These are phyloP conservation scores for Agraylea sexmaculata DNA, from an alignment of 1,140 invertebrate genomes.

Conservation along the genomic window DNA sequence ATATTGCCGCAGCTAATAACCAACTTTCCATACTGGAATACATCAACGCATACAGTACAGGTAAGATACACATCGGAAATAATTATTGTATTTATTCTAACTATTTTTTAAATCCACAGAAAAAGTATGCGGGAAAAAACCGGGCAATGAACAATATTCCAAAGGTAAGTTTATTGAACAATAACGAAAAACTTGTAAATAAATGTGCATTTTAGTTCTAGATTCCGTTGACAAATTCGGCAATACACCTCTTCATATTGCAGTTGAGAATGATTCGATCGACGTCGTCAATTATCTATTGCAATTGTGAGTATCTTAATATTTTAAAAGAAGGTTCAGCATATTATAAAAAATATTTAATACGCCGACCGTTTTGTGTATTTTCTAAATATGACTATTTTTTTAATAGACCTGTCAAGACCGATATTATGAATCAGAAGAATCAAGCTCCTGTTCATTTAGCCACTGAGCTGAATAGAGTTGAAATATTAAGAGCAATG, in stretches of 20 bases:
- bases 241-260: conserved; percentile 72
- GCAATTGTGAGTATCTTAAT: conserved; percentile 46
- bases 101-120: not conserved
- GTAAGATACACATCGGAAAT: conserved; percentile 37
- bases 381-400: conserved; percentile 6
- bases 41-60: conserved; percentile 56
- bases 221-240: conserved; percentile 61
- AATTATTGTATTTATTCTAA: conserved; percentile 3
- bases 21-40: conserved; percentile 62
- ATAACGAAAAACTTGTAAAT: not conserved
- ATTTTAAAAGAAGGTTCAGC: not conserved
- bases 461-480: conserved; percentile 62
- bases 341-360: too few species aligned
- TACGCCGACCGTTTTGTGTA: too few species aligned
- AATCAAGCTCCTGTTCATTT: conserved; percentile 67
- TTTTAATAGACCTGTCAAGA: conserved; percentile 50
- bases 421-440: conserved; percentile 59
- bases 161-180: not conserved
- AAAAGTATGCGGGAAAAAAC: not conserved
- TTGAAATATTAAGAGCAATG: conserved; percentile 50
- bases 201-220: conserved; percentile 49
- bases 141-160: not conserved
- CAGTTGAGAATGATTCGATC: conserved; percentile 59
- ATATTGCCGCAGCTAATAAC: conserved; percentile 67
- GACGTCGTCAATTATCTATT: conserved; percentile 61